Percentiles rank a stretch among this genome's conserved stretches.
These are phyloP conservation scores for Aplochiton taeniatus DNA, from an alignment of 2,797 vertebrate genomes.

Conservation along the genomic window DNA sequence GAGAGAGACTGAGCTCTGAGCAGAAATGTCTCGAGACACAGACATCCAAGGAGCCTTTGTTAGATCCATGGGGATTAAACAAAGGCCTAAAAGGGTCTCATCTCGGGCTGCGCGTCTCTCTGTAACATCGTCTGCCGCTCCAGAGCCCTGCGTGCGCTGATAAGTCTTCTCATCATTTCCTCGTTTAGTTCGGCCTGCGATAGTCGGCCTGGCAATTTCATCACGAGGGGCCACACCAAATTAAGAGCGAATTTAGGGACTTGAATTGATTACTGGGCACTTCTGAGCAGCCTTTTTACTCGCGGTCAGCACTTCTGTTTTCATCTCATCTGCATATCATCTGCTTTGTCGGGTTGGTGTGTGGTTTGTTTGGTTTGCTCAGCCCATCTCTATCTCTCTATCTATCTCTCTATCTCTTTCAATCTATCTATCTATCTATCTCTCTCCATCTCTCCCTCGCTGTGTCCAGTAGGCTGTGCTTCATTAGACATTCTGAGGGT, in stretches of 20 bases:
- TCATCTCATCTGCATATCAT: constrained; percentile 11
- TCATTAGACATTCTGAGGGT: constrained; percentile 8
- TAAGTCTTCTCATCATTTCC: constrained; percentile 4
- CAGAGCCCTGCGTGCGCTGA: background rate
- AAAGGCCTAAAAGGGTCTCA: background rate
- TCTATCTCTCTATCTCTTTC: background rate
- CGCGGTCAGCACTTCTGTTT: background rate
- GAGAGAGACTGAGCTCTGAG: background rate
- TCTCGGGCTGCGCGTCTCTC: background rate
- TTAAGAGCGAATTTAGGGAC: background rate
- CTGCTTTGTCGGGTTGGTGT: background rate
- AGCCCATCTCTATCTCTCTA: no score
- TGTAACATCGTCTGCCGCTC: background rate
- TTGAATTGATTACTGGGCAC: constrained; percentile 2
- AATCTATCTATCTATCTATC: background rate
- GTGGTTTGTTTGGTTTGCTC: background rate
- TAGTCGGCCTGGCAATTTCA: constrained; percentile 3
- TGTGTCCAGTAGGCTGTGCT: background rate
- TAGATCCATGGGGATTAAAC: background rate
- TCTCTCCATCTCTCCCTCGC: background rate
- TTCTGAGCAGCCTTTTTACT: background rate
- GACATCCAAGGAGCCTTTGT: constrained; percentile 1
- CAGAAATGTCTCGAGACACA: background rate
- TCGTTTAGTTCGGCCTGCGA: background rate
- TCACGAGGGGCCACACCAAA: constrained; percentile 5